A percentile compares a stretch with the other conserved stretches of the same genome.
These are phyloP conservation scores for Phocoena phocoena DNA, from an alignment of 2,113 vertebrate genomes.

Conservation along the genomic window DNA sequence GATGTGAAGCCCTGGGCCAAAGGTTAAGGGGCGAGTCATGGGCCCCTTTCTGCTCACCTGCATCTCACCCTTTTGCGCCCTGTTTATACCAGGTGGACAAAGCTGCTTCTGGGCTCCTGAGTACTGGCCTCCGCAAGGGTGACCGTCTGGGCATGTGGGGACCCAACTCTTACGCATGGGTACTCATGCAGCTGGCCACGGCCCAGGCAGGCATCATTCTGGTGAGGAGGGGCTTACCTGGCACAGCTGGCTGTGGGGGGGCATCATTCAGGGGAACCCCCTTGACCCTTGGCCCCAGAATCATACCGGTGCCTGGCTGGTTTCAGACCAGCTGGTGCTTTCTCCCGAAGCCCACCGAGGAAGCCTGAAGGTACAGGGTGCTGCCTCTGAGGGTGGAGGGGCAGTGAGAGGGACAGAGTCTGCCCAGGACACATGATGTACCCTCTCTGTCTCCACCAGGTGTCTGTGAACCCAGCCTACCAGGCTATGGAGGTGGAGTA, in stretches of 20 bases:
- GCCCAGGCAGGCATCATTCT: slow-evolving; percentile 94
- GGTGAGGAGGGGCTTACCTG: slow-evolving; percentile 84
- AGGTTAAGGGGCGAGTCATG: not conserved
- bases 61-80: not conserved
- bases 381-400: not conserved
- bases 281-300: not conserved
- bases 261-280: not conserved
- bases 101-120: slow-evolving; percentile 92
- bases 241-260: not conserved
- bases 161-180: slow-evolving; percentile 94
- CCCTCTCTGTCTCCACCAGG: slow-evolving; percentile 80
- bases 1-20: not conserved
- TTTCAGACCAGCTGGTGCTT: not conserved
- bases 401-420: not conserved
- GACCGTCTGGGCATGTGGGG: slow-evolving; percentile 96
- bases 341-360: not conserved
- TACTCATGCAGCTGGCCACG: slow-evolving; percentile 93
- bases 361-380: not conserved
- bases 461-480: slow-evolving; percentile 95
- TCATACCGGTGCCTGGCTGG: not conserved
- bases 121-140: slow-evolving; percentile 90
- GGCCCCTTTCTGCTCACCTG: not conserved
- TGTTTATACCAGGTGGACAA: slow-evolving; percentile 88
- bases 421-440: not conserved
- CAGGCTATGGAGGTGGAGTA: slow-evolving; percentile 90